Evolutionary conservation across 2,113 vertebrate species (phyloP).

Genomic region (Labrus mixtus): DNA sequence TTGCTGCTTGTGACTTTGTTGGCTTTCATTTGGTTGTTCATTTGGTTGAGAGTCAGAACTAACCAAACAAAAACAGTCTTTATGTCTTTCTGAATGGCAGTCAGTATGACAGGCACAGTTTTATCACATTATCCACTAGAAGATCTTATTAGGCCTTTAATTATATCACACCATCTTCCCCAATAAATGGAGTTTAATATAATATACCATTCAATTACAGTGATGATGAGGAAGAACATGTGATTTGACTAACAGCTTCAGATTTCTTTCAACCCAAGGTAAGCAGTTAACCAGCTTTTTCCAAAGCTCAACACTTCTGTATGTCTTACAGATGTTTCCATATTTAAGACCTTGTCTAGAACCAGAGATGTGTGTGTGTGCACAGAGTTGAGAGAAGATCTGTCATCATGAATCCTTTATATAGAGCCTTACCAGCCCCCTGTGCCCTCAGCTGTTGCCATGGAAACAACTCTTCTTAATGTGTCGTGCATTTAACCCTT

Average conservation of each 20-base stretch:
- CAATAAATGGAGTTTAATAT: background rate
- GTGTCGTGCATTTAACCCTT: constrained; percentile 3
- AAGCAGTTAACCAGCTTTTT: too few species aligned
- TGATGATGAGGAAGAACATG: too few species aligned
- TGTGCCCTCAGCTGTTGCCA: constrained; percentile 15
- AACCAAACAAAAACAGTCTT: too few species aligned
- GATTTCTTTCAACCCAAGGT: background rate
- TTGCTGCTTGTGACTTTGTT: too few species aligned
- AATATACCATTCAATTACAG: background rate
- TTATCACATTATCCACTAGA: too few species aligned
- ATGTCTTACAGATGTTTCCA: background rate
- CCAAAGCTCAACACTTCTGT: background rate
- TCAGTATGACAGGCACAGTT: too few species aligned
- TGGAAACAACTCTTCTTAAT: constrained; percentile 4
- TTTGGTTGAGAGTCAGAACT: too few species aligned
- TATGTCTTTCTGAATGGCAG: too few species aligned
- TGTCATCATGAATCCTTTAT: background rate
- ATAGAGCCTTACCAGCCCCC: background rate
- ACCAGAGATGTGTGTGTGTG: background rate
- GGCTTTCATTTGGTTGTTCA: too few species aligned
- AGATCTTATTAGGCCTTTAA: too few species aligned
- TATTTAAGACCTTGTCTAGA: too few species aligned
- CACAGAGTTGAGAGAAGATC: background rate
- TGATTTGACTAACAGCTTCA: background rate
- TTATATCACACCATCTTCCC: too few species aligned